Evolutionary conservation across 2,797 vertebrate species (phyloP), one percentile per base, ranked within the genome.

Genomic region (Artibeus lituratus): DNA sequence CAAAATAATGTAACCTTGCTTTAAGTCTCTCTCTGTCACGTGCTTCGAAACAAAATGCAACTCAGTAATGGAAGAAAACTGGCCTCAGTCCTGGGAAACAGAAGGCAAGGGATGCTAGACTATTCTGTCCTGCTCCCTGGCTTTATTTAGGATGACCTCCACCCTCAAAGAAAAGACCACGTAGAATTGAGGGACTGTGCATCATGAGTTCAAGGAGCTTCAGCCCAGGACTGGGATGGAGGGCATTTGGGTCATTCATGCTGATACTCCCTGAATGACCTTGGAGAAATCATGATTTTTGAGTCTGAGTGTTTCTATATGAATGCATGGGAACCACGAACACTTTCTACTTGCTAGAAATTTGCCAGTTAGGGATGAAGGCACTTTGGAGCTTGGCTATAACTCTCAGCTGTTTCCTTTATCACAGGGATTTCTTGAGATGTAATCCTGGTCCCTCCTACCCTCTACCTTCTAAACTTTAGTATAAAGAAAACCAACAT

Each of bases 11-110:
- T 84, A 39, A 86, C 77, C 47, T 89, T 57, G 18, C 32, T 80
- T 47, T 84, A 93, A 62, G 51, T 88, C 32, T 92, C 51, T 90
- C 14, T 59, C 47, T 90, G 26, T 67, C 67, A 94, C 39, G 51
- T 88, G 69, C 62, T 92, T 87, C 70, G 69, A 49, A 95, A 51
- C 55, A 96, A 94, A 94, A 67, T 49, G 11, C 14, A 77, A 42
- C 35, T 12, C 37, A 65, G 19, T 76, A 84, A 57, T 59, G 49
- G 59, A 29, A 82, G 37, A 88, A 69, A 93, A 73, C 2, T 81
- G 22, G 10, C 70, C 70, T 96, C 78, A 29, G 44, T 94, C 72
- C 8, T 44, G 6, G 83, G 89, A 95, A 90, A 84, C 37, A 87
- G 84, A 83, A 96, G 44, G 53, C 72, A 74, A 95, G 29, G 32